These are phyloP conservation scores for Creontiades dilutus DNA, from an alignment of 2,888 invertebrate genomes.

Conservation along the genomic window DNA sequence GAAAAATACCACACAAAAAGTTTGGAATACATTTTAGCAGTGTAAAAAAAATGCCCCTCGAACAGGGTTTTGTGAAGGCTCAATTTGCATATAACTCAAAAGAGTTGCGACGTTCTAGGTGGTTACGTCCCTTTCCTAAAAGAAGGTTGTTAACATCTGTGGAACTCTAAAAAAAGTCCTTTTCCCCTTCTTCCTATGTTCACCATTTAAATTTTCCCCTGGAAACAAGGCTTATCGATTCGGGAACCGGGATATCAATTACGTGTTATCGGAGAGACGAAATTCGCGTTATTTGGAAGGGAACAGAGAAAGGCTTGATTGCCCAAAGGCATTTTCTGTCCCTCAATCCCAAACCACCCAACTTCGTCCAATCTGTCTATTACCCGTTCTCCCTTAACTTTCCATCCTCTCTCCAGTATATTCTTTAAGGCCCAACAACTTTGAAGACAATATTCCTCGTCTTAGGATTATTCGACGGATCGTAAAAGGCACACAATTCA, in stretches of 20 bases:
- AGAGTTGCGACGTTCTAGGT: conserved; percentile 49
- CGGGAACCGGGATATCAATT: conserved; percentile 53
- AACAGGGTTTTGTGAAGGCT: conserved; percentile 38
- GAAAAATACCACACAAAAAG: conserved; percentile 40
- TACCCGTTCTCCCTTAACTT: conserved; percentile 12
- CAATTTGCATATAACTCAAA: conserved; percentile 63
- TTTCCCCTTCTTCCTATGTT: neutral
- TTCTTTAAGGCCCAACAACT: conserved; percentile 17
- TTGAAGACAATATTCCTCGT: conserved; percentile 10
- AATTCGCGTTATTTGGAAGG: conserved; percentile 38
- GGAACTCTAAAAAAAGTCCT: conserved; percentile 21
- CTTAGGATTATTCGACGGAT: neutral
- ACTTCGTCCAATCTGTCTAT: conserved; percentile 40
- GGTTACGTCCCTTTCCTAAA: neutral
- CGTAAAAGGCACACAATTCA: neutral
- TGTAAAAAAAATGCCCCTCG: neutral
- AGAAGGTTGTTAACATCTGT: conserved; percentile 65
- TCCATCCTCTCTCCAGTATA: neutral
- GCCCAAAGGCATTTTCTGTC: conserved; percentile 65
- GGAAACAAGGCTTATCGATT: conserved; percentile 49
- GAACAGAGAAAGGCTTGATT: conserved; percentile 41
- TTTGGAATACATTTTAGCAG: conserved; percentile 46
- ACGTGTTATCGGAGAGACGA: conserved; percentile 16
- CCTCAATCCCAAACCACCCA: conserved; percentile 12
- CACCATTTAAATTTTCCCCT: neutral